Conservation (phyloP, 2,113 vertebrate species). For the Cheilinus undulatus region DNA sequence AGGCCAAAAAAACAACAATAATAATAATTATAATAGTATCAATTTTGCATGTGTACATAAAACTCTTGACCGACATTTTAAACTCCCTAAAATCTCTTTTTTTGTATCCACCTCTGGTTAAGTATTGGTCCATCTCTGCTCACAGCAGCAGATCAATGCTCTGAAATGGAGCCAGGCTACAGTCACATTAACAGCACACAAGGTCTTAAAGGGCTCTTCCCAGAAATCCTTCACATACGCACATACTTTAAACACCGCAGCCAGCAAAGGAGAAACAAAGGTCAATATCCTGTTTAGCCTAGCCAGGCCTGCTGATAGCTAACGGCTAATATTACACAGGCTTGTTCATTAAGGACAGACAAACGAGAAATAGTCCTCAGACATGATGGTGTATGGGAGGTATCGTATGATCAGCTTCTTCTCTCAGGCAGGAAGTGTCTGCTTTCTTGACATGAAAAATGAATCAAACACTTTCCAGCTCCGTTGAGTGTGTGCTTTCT, state of each 20-base stretch:
- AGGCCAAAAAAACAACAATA: too few species aligned
- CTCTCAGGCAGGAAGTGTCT: slow-evolving; percentile 58
- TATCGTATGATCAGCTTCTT: slow-evolving; percentile 47
- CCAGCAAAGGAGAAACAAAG: slow-evolving; percentile 71
- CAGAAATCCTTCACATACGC: slow-evolving; percentile 73
- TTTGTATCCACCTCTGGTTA: slow-evolving; percentile 18
- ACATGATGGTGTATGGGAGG: slow-evolving; percentile 11
- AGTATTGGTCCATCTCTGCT: slow-evolving; percentile 20
- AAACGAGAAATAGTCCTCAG: slow-evolving; percentile 50
- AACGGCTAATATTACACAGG: slow-evolving; percentile 69
- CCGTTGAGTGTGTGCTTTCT: slow-evolving; percentile 15
- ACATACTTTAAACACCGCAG: slow-evolving; percentile 48
- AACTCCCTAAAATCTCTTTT: neutral
- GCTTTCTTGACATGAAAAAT: slow-evolving; percentile 65
- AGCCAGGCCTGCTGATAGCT: slow-evolving; percentile 43
- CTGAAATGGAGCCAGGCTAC: slow-evolving; percentile 80
- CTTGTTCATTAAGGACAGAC: slow-evolving; percentile 70
- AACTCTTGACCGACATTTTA: too few species aligned
- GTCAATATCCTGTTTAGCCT: slow-evolving; percentile 65
- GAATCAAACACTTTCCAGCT: slow-evolving; percentile 61
- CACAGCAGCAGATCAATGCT: slow-evolving; percentile 77
- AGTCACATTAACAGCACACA: slow-evolving; percentile 81
- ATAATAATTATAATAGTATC: too few species aligned
- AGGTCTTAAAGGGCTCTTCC: slow-evolving; percentile 81
- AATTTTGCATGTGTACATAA: too few species aligned